phyloP scores from a whole-genome alignment of 2,797 vertebrate species.

The Microchirus variegatus region DNA sequence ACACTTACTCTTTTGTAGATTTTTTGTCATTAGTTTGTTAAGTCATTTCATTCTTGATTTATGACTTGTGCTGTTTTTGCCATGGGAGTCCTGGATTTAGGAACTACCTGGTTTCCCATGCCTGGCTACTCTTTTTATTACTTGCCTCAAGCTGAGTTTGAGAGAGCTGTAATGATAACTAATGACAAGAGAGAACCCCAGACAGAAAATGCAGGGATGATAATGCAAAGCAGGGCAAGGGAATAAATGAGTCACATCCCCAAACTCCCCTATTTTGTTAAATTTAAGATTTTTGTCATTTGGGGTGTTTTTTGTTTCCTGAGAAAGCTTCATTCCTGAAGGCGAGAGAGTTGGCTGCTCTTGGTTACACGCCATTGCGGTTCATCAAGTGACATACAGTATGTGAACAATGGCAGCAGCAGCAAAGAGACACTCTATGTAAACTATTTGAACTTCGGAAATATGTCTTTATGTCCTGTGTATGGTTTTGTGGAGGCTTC shows the following conservation, averaged over 20 bases:
- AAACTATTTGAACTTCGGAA: slow-evolving; percentile 37
- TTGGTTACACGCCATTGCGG: slow-evolving; percentile 46
- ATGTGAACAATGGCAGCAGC: slow-evolving; percentile 51
- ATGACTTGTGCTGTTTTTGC: slow-evolving; percentile 34
- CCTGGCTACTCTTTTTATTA: slow-evolving; percentile 61
- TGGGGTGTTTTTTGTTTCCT: slow-evolving; percentile 48
- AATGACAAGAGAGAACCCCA: slow-evolving; percentile 62
- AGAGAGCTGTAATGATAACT: slow-evolving; percentile 71
- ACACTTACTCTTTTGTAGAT: slow-evolving; percentile 27
- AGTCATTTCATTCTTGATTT: slow-evolving; percentile 42
- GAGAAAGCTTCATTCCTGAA: slow-evolving; percentile 49
- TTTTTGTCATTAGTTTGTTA: slow-evolving; percentile 17
- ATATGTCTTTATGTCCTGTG: slow-evolving; percentile 14
- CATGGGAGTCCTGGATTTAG: slow-evolving; percentile 43
- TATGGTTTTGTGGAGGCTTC: slow-evolving; percentile 6
- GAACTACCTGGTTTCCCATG: slow-evolving; percentile 53
- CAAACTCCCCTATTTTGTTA: slow-evolving; percentile 22
- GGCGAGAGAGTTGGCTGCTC: slow-evolving; percentile 48
- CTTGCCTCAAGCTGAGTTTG: slow-evolving; percentile 58
- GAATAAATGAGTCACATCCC: slow-evolving; percentile 50
- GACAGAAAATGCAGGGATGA: slow-evolving; percentile 34
- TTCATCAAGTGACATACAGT: slow-evolving; percentile 67
- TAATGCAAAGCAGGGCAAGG: slow-evolving; percentile 33
- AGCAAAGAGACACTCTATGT: slow-evolving; percentile 30
- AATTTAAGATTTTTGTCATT: slow-evolving; percentile 41